Conservation (phyloP, 1,140 invertebrate genomes). For the Onthophagus taurus region DNA sequence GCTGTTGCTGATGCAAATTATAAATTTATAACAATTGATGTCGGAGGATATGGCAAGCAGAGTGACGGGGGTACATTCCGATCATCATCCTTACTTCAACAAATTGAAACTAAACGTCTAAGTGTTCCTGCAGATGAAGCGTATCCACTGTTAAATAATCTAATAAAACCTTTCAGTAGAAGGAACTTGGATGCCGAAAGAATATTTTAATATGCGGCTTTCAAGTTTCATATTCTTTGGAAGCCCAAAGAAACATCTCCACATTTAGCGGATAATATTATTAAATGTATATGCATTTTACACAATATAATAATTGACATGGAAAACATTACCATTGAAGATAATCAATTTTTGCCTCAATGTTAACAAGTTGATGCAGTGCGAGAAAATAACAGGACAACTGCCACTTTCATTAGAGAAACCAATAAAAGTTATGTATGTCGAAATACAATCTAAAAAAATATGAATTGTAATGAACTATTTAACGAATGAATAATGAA, state of each 20-base stretch:
- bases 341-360: too few relatives aligned
- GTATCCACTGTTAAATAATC: constrained; percentile 9
- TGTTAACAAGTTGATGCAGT: too few relatives aligned
- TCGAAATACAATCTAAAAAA: too few relatives aligned
- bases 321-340: too few relatives aligned
- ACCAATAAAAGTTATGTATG: too few relatives aligned
- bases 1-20: constrained; percentile 30
- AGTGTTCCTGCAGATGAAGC: constrained; percentile 14
- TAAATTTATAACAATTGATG: constrained; percentile 28
- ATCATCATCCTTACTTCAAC: background rate
- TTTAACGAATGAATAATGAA: too few relatives aligned
- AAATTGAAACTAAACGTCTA: constrained; percentile 9
- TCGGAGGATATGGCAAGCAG: constrained; percentile 14
- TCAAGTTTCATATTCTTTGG: constrained; percentile 29
- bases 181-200: constrained; percentile 31
- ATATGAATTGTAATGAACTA: too few relatives aligned
- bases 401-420: too few relatives aligned
- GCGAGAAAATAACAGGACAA: too few relatives aligned
- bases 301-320: too few relatives aligned
- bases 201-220: constrained; percentile 37
- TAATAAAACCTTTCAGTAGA: constrained; percentile 10
- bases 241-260: constrained; percentile 21
- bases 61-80: constrained; percentile 8
- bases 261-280: constrained; percentile 20
- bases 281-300: constrained; percentile 10